These are phyloP conservation scores for Tamandua tetradactyla DNA, from an alignment of 2,797 vertebrate species.

Conservation along the genomic window DNA sequence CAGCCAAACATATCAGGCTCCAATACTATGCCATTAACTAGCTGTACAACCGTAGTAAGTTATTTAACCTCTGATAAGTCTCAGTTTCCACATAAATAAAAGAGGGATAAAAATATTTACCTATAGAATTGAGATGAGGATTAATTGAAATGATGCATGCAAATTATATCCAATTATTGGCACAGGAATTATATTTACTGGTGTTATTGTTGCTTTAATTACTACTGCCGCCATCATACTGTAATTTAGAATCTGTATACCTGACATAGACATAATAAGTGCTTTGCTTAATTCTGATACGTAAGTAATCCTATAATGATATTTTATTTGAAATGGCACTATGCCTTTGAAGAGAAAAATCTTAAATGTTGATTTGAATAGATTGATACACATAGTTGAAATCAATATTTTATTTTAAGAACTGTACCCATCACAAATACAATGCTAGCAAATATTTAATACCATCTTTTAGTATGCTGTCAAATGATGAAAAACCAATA, in stretches of 20 bases:
- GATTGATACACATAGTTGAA: not conserved
- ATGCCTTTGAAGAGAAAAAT: not conserved
- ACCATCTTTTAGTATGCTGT: not conserved
- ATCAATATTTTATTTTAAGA: constrained; percentile 17
- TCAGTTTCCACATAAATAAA: not conserved
- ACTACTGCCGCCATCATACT: not conserved
- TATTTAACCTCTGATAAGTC: not conserved
- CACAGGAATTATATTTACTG: not conserved
- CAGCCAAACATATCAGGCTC: not conserved
- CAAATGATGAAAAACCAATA: constrained; percentile 17
- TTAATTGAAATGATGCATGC: not conserved
- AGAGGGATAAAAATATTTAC: constrained; percentile 8
- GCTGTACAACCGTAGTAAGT: not conserved
- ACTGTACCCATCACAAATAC: not conserved
- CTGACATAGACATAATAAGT: not conserved
- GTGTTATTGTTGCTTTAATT: not conserved
- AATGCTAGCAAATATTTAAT: not conserved
- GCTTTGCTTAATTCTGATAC: not conserved
- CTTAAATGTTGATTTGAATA: not conserved
- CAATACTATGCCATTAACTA: not conserved
- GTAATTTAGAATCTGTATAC: not conserved
- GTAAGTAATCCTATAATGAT: not conserved
- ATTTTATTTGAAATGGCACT: not conserved
- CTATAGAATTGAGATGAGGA: not conserved
- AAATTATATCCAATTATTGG: not conserved